Conservation (phyloP, 2,888 invertebrate genomes). For the Copidosoma aretas region DNA sequence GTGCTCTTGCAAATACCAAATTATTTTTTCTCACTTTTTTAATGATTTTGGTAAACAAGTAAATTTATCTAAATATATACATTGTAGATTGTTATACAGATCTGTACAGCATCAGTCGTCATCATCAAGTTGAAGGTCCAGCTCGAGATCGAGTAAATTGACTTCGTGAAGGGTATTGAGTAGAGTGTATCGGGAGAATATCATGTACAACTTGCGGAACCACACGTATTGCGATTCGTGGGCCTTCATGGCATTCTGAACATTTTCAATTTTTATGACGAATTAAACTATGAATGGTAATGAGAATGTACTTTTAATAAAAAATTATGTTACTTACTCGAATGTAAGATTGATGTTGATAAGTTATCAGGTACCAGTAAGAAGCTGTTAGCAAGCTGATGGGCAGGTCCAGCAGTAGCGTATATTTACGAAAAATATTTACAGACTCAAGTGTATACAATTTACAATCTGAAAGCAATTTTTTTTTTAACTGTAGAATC, state of each 20-base stretch:
- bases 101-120: constrained; percentile 31
- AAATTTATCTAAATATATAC: constrained; percentile 3
- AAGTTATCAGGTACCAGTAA: constrained; percentile 70
- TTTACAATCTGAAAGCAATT: constrained; percentile 73
- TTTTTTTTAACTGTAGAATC: constrained; percentile 13
- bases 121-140: constrained; percentile 77
- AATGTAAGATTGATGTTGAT: constrained; percentile 55
- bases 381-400: constrained; percentile 79
- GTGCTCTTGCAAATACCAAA: background rate
- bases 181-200: constrained; percentile 88
- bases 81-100: background rate
- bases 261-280: background rate
- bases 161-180: constrained; percentile 86
- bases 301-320: no score
- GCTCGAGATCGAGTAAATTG: constrained; percentile 76
- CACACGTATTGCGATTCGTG: constrained; percentile 94
- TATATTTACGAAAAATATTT: constrained; percentile 85
- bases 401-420: constrained; percentile 82
- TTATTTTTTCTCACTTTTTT: constrained; percentile 11
- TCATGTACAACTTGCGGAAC: constrained; percentile 89
- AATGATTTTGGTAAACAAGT: background rate
- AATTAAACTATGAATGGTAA: no score
- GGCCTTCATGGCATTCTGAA: constrained; percentile 79
- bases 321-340: constrained; percentile 49
- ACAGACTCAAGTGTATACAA: constrained; percentile 86